Percentiles rank a stretch among this genome's conserved stretches.
Conservation (phyloP, 2,797 vertebrate species). For the Astyanax mexicanus region DNA sequence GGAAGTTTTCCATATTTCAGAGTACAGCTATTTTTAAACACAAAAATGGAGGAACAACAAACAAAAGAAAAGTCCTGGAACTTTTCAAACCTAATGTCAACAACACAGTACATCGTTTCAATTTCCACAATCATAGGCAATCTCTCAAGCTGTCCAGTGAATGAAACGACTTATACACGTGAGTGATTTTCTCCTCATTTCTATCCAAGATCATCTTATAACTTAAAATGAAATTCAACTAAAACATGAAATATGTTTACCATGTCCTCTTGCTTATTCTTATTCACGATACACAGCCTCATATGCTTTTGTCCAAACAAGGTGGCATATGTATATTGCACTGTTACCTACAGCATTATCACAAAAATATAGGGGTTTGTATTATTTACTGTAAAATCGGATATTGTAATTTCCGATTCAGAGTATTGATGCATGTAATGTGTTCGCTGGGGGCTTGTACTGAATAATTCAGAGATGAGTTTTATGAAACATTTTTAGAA, state of each 20-base stretch:
- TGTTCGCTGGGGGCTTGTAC: too few relatives aligned
- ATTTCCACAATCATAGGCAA: constrained; percentile 12
- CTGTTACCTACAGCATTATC: too few relatives aligned
- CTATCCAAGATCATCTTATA: not conserved
- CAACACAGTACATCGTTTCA: constrained; percentile 45
- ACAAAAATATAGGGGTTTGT: too few relatives aligned
- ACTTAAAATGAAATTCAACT: not conserved
- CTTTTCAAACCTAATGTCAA: accelerated
- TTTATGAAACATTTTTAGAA: too few relatives aligned
- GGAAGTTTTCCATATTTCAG: not conserved
- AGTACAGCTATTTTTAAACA: not conserved
- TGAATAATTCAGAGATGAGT: too few relatives aligned
- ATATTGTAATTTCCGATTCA: too few relatives aligned
- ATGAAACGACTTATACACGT: not conserved
- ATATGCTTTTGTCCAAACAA: too few relatives aligned
- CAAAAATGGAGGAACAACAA: accelerated
- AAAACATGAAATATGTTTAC: too few relatives aligned
- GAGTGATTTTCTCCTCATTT: constrained; percentile 53
- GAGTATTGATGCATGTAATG: too few relatives aligned
- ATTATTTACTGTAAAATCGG: too few relatives aligned
- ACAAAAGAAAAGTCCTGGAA: accelerated
- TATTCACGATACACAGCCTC: too few relatives aligned
- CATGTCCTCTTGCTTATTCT: not conserved
- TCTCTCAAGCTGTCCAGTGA: accelerated
- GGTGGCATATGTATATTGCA: too few relatives aligned